These are phyloP conservation scores for Ennomos quercinarius DNA, from an alignment of 2,888 invertebrate genomes.

Conservation along the genomic window DNA sequence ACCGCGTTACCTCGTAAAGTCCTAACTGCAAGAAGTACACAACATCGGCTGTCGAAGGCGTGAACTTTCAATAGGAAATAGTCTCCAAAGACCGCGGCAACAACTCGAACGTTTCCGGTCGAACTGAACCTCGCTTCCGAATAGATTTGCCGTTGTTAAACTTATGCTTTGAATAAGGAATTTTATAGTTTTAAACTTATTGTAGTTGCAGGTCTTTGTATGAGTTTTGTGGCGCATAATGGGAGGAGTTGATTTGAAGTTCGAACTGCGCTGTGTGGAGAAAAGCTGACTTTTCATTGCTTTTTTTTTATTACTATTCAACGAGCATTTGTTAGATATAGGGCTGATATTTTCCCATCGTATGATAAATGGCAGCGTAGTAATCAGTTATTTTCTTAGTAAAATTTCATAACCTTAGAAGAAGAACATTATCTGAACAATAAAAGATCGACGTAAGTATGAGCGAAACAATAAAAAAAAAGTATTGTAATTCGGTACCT, in stretches of 20 bases:
- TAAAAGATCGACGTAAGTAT: no score
- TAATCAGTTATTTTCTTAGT: no score
- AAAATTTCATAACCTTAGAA: no score
- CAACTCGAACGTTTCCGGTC: conserved; percentile 29
- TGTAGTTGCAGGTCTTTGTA: conserved; percentile 15
- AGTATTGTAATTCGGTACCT: no score
- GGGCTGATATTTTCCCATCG: no score
- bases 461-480: no score
- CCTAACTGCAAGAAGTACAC: conserved; percentile 21
- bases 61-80: conserved; percentile 36
- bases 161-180: conserved; percentile 23
- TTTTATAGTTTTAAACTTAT: background rate
- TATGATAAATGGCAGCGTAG: no score
- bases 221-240: conserved; percentile 4
- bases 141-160: conserved; percentile 34
- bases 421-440: no score
- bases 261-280: background rate
- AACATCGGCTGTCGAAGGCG: conserved; percentile 27
- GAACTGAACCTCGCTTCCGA: conserved; percentile 29
- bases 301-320: no score
- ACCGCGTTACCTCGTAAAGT: conserved; percentile 4
- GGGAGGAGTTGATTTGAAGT: background rate
- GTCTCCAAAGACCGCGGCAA: conserved; percentile 33
- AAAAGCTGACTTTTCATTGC: no score
- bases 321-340: no score